Evolutionary conservation across 2,888 invertebrate species (phyloP).

Genomic region (Omphaloscelis lunosa): DNA sequence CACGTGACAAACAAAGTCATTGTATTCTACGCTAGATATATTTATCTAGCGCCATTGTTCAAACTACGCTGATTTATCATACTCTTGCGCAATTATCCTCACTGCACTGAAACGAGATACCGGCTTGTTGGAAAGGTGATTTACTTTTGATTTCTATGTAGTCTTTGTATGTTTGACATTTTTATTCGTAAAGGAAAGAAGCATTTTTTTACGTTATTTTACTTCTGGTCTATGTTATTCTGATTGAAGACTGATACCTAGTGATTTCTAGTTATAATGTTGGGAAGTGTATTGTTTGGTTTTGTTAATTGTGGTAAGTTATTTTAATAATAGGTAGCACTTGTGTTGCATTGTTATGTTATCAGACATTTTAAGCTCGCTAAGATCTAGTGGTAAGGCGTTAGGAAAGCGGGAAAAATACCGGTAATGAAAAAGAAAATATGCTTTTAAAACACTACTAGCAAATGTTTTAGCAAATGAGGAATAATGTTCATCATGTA

Average conservation of each 20-base stretch:
- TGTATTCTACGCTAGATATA: conserved; percentile 35
- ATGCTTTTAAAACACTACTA: neutral
- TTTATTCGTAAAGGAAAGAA: neutral
- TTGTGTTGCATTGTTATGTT: conserved; percentile 5
- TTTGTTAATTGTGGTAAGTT: conserved; percentile 1
- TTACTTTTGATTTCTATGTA: conserved; percentile 45
- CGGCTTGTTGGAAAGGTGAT: conserved; percentile 48
- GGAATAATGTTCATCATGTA: neutral
- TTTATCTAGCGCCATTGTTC: conserved; percentile 48
- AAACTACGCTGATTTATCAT: conserved; percentile 30
- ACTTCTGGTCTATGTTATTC: conserved; percentile 16
- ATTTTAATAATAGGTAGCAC: neutral
- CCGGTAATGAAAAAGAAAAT: neutral
- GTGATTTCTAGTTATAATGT: neutral
- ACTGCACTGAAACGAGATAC: conserved; percentile 42
- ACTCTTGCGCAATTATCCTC: conserved; percentile 46
- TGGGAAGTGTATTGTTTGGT: conserved; percentile 12
- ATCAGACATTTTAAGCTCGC: neutral
- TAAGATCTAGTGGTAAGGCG: neutral
- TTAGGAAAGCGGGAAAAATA: neutral
- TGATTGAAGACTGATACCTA: neutral
- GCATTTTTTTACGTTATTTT: neutral
- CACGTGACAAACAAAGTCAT: conserved; percentile 40
- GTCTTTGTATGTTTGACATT: conserved; percentile 2
- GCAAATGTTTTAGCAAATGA: neutral